These are phyloP conservation scores for Mesoligia furuncula DNA, from an alignment of 2,888 invertebrate genomes.

Conservation along the genomic window DNA sequence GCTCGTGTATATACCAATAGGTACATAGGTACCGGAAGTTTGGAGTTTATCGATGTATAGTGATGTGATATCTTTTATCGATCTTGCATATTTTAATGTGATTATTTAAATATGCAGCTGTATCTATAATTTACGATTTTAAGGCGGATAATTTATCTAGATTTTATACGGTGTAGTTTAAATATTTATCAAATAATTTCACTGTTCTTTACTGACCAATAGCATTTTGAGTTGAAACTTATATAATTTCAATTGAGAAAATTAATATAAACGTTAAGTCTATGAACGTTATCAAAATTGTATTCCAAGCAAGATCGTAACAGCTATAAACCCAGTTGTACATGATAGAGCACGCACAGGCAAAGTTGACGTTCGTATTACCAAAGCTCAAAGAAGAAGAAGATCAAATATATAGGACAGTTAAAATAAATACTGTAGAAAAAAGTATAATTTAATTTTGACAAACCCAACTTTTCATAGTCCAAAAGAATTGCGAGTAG, in stretches of 20 bases:
- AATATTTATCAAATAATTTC: neutral
- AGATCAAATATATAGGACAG: neutral
- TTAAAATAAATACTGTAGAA: too few species aligned
- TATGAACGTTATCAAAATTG: neutral
- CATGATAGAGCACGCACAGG: neutral
- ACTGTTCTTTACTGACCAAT: neutral
- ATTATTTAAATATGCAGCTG: constrained; percentile 31
- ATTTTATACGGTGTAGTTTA: neutral
- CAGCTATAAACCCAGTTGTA: constrained; percentile 18
- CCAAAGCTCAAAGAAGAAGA: too few species aligned
- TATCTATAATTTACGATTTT: constrained; percentile 36
- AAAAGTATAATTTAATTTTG: too few species aligned
- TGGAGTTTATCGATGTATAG: constrained; percentile 24
- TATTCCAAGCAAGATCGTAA: neutral
- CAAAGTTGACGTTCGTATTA: neutral
- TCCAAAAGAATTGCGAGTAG: too few species aligned
- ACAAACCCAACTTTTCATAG: too few species aligned
- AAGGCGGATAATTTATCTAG: constrained; percentile 9
- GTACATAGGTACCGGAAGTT: constrained; percentile 11
- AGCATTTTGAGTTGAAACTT: neutral
- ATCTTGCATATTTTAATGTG: constrained; percentile 40
- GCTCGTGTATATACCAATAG: neutral
- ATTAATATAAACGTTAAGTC: neutral
- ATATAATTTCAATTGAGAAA: neutral
- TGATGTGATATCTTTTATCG: constrained; percentile 45